Base-by-base conservation (phyloP, 2,113 vertebrate genomes). In the Ondatra zibethicus region DNA sequence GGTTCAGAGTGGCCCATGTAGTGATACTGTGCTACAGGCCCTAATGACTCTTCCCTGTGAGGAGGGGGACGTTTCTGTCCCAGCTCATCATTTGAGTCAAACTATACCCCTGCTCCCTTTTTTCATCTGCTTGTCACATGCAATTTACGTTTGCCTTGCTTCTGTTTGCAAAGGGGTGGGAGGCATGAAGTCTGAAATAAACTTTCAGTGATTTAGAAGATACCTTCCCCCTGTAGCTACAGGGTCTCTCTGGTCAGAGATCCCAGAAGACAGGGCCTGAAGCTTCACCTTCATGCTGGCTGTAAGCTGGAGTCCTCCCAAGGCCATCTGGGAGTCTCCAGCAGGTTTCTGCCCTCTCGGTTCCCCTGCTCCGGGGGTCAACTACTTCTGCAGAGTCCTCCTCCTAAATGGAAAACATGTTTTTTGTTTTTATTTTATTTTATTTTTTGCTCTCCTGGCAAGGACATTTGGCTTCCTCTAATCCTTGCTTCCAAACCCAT, bases 281-380 rank as follows among this genome's bases (percentile, higher is more conserved):
- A 55, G 14, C 13, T 61, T 5, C 5, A 0, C 1, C 42, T 45
- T 52, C 13, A 21, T 1, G 13, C 11, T 12, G 3, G 1, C 45
- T 58, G 10, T 45, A 39, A 55, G 42, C 5, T 42, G 0, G 1
- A 21, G 31, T 39, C 10, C 25, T 70, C 19, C 65, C 23, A 1
- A 21, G 42, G 36, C 25, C 8, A 11, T 31, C 66, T n/a, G 75
- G 65, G 89, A 13, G 29, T 42, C 45, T n/a, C 68, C 87, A 11
- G 78, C 52, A 10, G 11, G 36, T 58, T 45, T 31, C 65, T 45
- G 12, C 19, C 21, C 23, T 47, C 31, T 33, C 2, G 9, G n/a
- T 36, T 63, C 6, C 17, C 1, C 10, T 31, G 12, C 16, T 14
- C 58, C 25, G 47, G 72, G n/a, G 11, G 1, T 39, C 23, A 5